phyloP scores from a whole-genome alignment of 2,113 vertebrate genomes.

The Tyto alba region DNA sequence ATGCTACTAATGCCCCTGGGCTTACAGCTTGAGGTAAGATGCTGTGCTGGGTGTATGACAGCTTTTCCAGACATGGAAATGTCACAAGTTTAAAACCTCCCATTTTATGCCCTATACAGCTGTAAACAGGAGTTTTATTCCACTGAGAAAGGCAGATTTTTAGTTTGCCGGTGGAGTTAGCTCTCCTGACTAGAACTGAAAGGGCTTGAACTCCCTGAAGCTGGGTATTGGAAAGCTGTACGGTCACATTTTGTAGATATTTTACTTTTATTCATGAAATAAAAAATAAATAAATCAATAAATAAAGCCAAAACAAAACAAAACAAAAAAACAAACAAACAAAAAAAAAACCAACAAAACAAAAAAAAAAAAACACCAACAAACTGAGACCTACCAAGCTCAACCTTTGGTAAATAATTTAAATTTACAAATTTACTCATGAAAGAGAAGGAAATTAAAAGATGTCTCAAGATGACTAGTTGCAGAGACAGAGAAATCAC shows the following conservation, averaged over 20 bases:
- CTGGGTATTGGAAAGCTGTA: slow-evolving; percentile 1
- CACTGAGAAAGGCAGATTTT: slow-evolving; percentile 20
- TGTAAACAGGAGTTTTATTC: slow-evolving; percentile 40
- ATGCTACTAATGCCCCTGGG: slow-evolving; percentile 24
- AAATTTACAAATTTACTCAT: neutral
- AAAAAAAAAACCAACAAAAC: no score
- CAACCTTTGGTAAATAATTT: slow-evolving; percentile 38
- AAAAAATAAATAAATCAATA: neutral
- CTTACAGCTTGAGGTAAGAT: neutral
- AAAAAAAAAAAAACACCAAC: no score
- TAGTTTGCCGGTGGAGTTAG: neutral
- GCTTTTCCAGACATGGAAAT: slow-evolving; percentile 31
- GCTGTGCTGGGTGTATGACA: neutral
- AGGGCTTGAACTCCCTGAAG: slow-evolving; percentile 43
- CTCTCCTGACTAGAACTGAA: neutral
- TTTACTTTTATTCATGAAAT: slow-evolving; percentile 15
- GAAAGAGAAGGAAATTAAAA: slow-evolving; percentile 39
- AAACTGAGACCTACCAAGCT: neutral
- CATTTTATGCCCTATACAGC: neutral
- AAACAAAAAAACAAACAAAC: no score
- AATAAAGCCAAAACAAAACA: no score
- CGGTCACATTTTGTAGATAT: neutral
- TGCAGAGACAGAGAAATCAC: neutral
- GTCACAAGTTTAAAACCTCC: slow-evolving; percentile 47
- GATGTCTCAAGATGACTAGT: neutral